Evolutionary conservation across 2,888 invertebrate species (phyloP), one percentile per base, ranked within the genome.

Genomic region (Conops quadrifasciatus): DNA sequence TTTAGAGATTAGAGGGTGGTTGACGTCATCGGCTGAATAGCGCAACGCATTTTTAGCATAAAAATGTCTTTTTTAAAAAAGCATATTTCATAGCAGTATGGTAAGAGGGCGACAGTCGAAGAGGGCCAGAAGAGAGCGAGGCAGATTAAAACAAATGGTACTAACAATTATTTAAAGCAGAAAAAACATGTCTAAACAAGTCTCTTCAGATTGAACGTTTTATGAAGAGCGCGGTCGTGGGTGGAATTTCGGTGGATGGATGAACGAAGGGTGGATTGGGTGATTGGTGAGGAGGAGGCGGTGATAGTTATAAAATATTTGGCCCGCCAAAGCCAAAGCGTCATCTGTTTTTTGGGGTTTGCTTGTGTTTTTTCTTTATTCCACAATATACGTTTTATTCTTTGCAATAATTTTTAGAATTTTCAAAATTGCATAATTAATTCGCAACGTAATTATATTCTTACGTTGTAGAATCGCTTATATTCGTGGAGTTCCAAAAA

Each of bases 21-120:
- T 56, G 56, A 26, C 56, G 56, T 56, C 56, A 56, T 56, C n/a
- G 56, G 56, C n/a, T 56, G 26, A 56, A 56, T 56, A 56, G n/a
- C n/a, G 9, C 21, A n/a, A 13, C 13, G 26, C 13, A 56, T 56
- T 13, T 56, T 56, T 56, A 56, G 56, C 56, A 56, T 56, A 15
- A 15, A 56, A 56, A 56, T 56, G 21, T 21, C n/a, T 24, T 56
- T 56, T 56, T 7, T 3, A 56, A 19, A 56, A 56, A 21, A 24
- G 56, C 56, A 56, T 24, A 56, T 24, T 56, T 56, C 56, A 36
- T 36, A 4, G 36, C 4, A 36, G 9, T 56, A 21, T 56, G n/a
- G 13, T 9, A 56, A 7, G 21, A 13, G 26, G 13, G 24, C 4
- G 56, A 56, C 21, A 21, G 13, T 51, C 2, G 16, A 4, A 56